Conservation (phyloP, 2,797 vertebrate species). For the Cyclopterus lumpus region DNA sequence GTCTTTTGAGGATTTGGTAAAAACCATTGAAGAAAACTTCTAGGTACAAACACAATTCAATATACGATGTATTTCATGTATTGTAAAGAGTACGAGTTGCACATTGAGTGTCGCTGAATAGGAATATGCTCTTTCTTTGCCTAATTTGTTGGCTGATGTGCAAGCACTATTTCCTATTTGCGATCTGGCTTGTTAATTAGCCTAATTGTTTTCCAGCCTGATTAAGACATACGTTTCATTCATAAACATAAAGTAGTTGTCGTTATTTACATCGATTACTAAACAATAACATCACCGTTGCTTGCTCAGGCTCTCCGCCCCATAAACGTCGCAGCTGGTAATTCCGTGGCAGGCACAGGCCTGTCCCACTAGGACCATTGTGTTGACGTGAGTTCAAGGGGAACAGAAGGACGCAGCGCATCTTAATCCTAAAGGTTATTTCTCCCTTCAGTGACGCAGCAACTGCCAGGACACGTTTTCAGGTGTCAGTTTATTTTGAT, state of each 20-base stretch:
- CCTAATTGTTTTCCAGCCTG: background rate
- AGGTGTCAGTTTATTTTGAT: background rate
- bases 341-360: constrained; percentile 50
- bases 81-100: background rate
- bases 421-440: constrained; percentile 14
- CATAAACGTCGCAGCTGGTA: constrained; percentile 29
- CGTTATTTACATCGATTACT: constrained; percentile 12
- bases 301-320: constrained; percentile 26
- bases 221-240: background rate
- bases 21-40: too few species aligned
- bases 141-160: background rate
- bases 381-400: constrained; percentile 2
- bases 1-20: too few species aligned
- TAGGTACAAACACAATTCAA: too few species aligned
- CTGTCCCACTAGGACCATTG: constrained; percentile 5
- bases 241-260: background rate
- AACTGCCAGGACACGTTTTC: background rate
- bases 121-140: background rate
- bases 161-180: background rate
- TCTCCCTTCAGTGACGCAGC: constrained; percentile 2
- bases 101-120: background rate
- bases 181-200: background rate
- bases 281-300: constrained; percentile 27
- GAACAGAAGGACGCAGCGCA: background rate
- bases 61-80: too few species aligned